A percentile compares a stretch with the other conserved stretches of the same genome.
Conservation (phyloP, 2,888 invertebrate species). For the Adela reaumurella region DNA sequence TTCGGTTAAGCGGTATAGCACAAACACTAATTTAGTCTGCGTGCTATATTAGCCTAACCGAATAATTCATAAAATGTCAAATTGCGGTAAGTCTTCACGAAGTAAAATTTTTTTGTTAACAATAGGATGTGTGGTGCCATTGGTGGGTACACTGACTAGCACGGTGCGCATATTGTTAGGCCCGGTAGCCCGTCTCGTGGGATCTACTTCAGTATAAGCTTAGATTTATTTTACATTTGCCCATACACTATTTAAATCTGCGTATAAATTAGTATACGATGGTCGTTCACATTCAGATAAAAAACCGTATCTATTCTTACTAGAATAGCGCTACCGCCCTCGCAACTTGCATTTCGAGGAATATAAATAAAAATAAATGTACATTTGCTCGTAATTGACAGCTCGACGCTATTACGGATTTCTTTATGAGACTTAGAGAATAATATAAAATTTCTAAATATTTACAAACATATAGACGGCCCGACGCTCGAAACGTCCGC, state of each 20-base stretch:
- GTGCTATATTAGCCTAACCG: too few relatives aligned
- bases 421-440: constrained; percentile 35
- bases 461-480: constrained; percentile 28
- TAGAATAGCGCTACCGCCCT: background rate
- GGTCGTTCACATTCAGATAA: constrained; percentile 53
- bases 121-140: too few relatives aligned
- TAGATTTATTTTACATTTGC: constrained; percentile 54
- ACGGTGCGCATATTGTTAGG: too few relatives aligned
- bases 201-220: constrained; percentile 55
- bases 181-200: too few relatives aligned
- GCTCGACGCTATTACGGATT: constrained; percentile 44
- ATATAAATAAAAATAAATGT: constrained; percentile 22
- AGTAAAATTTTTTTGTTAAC: too few relatives aligned
- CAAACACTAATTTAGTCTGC: too few relatives aligned
- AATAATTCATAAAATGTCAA: too few relatives aligned
- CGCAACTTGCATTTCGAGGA: constrained; percentile 37
- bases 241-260: constrained; percentile 47
- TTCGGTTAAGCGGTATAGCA: too few relatives aligned
- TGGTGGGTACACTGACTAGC: too few relatives aligned
- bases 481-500: background rate
- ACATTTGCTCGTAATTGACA: constrained; percentile 35
- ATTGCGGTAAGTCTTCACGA: too few relatives aligned
- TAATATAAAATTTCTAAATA: constrained; percentile 47
- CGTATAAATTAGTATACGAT: constrained; percentile 55
- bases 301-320: constrained; percentile 27